Evolutionary conservation across 2,888 invertebrate species (phyloP), one percentile per base, ranked within the genome.

Genomic region (Synanthedon vespiformis): DNA sequence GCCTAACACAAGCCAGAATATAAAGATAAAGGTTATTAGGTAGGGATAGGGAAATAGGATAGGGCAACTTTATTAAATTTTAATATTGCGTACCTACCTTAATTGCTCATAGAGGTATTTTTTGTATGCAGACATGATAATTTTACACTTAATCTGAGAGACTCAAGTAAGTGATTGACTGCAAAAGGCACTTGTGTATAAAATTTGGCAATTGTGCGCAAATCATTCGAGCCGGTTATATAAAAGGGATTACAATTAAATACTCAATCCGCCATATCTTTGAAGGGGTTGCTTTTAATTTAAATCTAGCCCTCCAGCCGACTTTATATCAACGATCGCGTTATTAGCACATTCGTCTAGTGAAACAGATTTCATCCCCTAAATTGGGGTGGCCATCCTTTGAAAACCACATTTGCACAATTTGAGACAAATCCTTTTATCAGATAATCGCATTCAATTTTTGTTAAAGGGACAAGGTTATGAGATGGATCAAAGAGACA

Each of bases 231-330:
- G 67, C 68, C 70, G 72, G 67, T 73, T 74, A 74, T 65, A 72
- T 69, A 61, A 59, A 73, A 70, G 68, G 73, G 74, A 75, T 76
- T 74, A 79, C 76, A 80, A 83, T 83, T 80, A 80, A 75, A 80
- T 72, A 67, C 48, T 12, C 72, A 65, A 62, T 65, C 62, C 58
- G 64, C 59, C 64, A 65, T 72, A 79, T 77, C 80, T 79, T 77
- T 74, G 78, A 77, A 75, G 72, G 77, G 77, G 74, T 64, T n/a
- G 44, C 6, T 75, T 83, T 81, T 80, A 81, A 83, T 83, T 83
- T 80, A 70, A 83, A 77, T 70, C 75, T 72, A 67, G 65, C 72
- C 74, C 71, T 71, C 61, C 61, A 53, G 18, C 48, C 48, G 22
- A 22, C 16, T 44, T 16, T 14, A 48, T 48, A 48, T 48, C 48